phyloP scores from a whole-genome alignment of 2,113 vertebrate genomes.

The Phrynosoma platyrhinos region DNA sequence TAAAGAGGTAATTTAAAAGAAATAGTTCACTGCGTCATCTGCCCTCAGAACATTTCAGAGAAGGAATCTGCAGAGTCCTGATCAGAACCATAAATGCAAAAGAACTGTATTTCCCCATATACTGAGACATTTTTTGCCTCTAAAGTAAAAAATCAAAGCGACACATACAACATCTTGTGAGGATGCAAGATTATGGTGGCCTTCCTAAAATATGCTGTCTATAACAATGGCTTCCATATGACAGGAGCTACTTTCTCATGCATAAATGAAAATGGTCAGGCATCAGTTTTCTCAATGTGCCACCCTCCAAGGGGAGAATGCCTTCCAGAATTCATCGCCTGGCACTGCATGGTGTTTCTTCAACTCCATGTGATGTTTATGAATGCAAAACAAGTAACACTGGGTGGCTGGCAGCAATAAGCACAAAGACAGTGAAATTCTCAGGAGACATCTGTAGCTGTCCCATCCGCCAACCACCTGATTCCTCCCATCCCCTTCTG shows the following conservation, averaged over 20 bases:
- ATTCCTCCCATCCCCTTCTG: conserved; percentile 26
- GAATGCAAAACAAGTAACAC: not conserved
- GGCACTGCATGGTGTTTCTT: conserved; percentile 15
- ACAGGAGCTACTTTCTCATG: too few species aligned
- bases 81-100: not conserved
- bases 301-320: not conserved
- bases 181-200: not conserved
- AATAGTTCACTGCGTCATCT: not conserved
- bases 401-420: conserved; percentile 5
- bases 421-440: not conserved
- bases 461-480: accelerated
- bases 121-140: too few species aligned
- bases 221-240: not conserved
- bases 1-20: too few species aligned
- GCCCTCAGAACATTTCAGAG: not conserved
- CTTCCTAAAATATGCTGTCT: not conserved
- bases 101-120: not conserved
- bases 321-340: not conserved
- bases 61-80: not conserved
- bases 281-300: too few species aligned
- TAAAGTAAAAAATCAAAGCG: not conserved
- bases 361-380: not conserved
- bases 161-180: too few species aligned
- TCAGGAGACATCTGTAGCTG: not conserved
- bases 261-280: not conserved